These are phyloP conservation scores for Cryptosula pallasiana DNA, from an alignment of 2,888 invertebrate species.

Conservation along the genomic window DNA sequence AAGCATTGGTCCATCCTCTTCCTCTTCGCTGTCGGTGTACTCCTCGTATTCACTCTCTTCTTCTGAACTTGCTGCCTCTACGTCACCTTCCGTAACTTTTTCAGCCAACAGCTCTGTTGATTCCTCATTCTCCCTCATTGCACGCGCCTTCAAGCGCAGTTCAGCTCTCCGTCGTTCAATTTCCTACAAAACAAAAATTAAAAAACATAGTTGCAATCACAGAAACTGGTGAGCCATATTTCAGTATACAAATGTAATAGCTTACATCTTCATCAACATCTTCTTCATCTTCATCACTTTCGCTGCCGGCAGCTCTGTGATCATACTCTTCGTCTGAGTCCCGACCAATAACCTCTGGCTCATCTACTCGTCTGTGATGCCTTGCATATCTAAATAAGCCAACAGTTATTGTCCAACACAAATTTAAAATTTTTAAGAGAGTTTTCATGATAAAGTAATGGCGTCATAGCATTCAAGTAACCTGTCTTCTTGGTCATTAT, in stretches of 20 bases:
- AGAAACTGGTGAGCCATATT: not conserved
- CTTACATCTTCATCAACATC: constrained; percentile 50
- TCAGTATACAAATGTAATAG: not conserved
- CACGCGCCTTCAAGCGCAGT: constrained; percentile 62
- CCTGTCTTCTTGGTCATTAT: constrained; percentile 44
- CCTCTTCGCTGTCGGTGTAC: constrained; percentile 60
- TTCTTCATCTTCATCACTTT: constrained; percentile 44
- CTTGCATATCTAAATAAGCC: constrained; percentile 27
- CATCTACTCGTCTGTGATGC: constrained; percentile 44
- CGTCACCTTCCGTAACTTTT: not conserved
- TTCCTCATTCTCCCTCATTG: constrained; percentile 48
- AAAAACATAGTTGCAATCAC: not conserved
- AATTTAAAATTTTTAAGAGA: no score
- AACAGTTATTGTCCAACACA: not conserved
- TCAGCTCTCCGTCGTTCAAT: constrained; percentile 69
- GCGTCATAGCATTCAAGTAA: no score
- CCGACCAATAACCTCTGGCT: constrained; percentile 56
- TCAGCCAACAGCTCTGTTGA: constrained; percentile 11
- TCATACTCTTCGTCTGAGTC: constrained; percentile 31
- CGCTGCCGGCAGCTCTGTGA: constrained; percentile 64
- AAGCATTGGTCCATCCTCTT: constrained; percentile 74
- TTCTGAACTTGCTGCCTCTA: constrained; percentile 47
- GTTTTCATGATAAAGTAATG: no score
- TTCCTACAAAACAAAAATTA: constrained; percentile 34
- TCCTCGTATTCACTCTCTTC: constrained; percentile 69